Evolutionary conservation across 2,888 invertebrate genomes (phyloP).

Genomic region (Epinotia bilunana): DNA sequence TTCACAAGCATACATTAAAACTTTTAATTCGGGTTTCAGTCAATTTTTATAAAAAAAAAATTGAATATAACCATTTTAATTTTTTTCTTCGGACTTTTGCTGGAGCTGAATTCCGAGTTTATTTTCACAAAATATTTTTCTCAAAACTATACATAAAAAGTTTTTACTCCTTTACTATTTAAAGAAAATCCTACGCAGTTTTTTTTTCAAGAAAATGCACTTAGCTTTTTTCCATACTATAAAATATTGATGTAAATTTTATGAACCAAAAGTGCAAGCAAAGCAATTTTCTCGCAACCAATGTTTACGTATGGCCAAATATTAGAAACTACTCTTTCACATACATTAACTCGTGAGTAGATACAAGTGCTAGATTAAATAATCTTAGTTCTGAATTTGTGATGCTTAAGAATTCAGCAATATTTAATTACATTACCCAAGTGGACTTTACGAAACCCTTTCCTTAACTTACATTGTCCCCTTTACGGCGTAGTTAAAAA

Average conservation of each 20-base stretch:
- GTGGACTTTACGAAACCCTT: conserved; percentile 3
- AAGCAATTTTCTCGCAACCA: not conserved
- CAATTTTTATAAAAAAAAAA: too few species aligned
- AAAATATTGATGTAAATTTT: not conserved
- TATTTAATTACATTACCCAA: not conserved
- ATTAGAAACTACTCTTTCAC: not conserved
- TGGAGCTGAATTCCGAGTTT: too few species aligned
- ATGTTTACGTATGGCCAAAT: not conserved
- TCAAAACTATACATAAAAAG: too few species aligned
- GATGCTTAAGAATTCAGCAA: conserved; percentile 3
- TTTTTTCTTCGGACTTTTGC: too few species aligned
- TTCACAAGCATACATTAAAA: too few species aligned
- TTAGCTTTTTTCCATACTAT: too few species aligned
- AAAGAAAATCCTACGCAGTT: too few species aligned
- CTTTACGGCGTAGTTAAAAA: conserved; percentile 49
- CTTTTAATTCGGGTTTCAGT: too few species aligned
- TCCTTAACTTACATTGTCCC: conserved; percentile 36
- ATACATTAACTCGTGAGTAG: not conserved
- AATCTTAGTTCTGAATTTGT: not conserved
- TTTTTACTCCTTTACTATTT: too few species aligned
- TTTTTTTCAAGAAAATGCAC: too few species aligned
- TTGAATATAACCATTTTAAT: too few species aligned
- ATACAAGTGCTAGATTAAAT: not conserved
- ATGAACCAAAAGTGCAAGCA: not conserved
- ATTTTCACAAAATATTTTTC: too few species aligned